Conservation (phyloP, 2,113 vertebrate genomes). For the Morone chrysops region DNA sequence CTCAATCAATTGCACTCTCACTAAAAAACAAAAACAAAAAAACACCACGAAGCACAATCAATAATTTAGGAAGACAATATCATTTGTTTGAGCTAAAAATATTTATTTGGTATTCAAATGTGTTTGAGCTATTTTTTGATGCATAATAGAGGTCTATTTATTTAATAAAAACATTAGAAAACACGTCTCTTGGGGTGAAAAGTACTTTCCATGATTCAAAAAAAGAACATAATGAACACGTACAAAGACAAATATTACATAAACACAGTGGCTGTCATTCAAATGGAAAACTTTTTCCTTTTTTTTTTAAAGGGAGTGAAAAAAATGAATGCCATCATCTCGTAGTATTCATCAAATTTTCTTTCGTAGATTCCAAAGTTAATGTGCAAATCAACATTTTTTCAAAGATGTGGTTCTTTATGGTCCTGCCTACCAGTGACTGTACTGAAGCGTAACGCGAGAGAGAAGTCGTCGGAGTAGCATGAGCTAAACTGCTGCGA, state of each 20-base stretch:
- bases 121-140: constrained; percentile 19
- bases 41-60: constrained; percentile 20
- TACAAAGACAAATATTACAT: constrained; percentile 35
- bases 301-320: neutral
- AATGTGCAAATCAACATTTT: constrained; percentile 71
- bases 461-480: constrained; percentile 46
- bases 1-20: neutral
- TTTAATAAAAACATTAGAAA: constrained; percentile 65
- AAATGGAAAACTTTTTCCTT: neutral
- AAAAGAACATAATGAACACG: neutral
- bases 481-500: constrained; percentile 21
- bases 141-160: constrained; percentile 54
- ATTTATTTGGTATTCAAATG: constrained; percentile 71
- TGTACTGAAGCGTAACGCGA: constrained; percentile 37
- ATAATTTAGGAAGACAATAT: constrained; percentile 2
- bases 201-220: constrained; percentile 40
- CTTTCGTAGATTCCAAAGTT: constrained; percentile 40
- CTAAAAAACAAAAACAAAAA: neutral
- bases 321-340: constrained; percentile 9
- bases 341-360: neutral
- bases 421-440: constrained; percentile 39
- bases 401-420: constrained; percentile 24
- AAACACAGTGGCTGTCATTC: constrained; percentile 24
- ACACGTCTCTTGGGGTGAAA: neutral
- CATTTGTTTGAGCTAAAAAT: constrained; percentile 55